These are phyloP conservation scores for Fabriciana adippe DNA, from an alignment of 2,888 invertebrate species.

Conservation along the genomic window DNA sequence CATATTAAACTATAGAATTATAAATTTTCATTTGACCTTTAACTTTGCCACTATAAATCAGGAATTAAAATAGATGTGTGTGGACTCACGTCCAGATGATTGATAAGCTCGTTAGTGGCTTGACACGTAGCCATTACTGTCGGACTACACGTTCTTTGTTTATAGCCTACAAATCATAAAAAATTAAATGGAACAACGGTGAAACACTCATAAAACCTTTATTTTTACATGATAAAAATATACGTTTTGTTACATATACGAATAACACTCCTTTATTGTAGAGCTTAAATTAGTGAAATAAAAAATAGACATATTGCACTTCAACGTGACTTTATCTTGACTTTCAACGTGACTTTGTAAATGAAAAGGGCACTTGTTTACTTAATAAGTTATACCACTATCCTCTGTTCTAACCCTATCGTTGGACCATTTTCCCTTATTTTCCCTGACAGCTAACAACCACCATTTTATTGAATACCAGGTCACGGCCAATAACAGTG, in stretches of 20 bases:
- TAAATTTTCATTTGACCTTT: conserved; percentile 7
- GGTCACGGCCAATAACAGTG: not conserved
- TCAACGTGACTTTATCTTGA: too few species aligned
- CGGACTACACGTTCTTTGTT: conserved; percentile 1
- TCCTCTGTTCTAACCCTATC: too few species aligned
- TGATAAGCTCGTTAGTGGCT: conserved; percentile 37
- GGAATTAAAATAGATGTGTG: conserved; percentile 16
- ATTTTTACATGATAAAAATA: not conserved
- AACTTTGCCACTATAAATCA: conserved; percentile 8
- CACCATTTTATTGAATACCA: not conserved
- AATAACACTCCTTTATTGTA: not conserved
- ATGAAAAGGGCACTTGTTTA: too few species aligned
- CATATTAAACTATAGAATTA: not conserved
- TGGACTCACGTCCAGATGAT: conserved; percentile 31
- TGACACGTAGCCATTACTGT: conserved; percentile 31
- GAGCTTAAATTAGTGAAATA: too few species aligned
- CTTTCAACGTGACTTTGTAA: too few species aligned
- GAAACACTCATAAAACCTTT: not conserved
- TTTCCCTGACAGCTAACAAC: not conserved
- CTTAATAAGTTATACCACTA: too few species aligned
- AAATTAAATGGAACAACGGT: conserved; percentile 7
- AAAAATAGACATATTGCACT: too few species aligned
- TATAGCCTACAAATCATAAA: conserved; percentile 20
- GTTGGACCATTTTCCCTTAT: too few species aligned
- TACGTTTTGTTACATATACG: not conserved